Percentiles rank a stretch among this genome's conserved stretches.
These are phyloP conservation scores for Labeo catla DNA, from an alignment of 2,113 vertebrate genomes.

Conservation along the genomic window DNA sequence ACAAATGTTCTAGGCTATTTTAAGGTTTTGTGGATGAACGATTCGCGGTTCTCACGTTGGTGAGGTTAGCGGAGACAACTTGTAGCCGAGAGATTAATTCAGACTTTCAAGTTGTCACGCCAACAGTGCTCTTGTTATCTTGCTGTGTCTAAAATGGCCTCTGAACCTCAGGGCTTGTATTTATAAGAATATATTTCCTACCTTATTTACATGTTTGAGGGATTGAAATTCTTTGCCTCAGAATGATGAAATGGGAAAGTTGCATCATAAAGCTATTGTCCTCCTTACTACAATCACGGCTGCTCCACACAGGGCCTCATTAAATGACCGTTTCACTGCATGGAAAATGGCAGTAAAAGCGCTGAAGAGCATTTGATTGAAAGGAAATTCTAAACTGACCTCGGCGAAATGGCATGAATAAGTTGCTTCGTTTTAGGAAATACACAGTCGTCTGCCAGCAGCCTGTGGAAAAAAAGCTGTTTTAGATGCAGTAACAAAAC, in stretches of 20 bases:
- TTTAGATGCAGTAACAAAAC: neutral
- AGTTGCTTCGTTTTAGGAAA: neutral
- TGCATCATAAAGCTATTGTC: constrained; percentile 65
- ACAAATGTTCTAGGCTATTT: neutral
- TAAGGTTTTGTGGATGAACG: constrained; percentile 19
- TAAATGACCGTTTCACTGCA: constrained; percentile 58
- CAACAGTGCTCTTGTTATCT: constrained; percentile 59
- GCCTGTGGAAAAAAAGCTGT: neutral
- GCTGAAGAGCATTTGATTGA: constrained; percentile 6
- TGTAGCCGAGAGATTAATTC: constrained; percentile 65
- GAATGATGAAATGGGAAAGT: constrained; percentile 64
- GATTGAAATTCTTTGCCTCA: constrained; percentile 58
- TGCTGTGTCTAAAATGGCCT: constrained; percentile 55
- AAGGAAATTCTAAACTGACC: constrained; percentile 15
- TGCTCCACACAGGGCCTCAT: constrained; percentile 57
- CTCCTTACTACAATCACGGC: constrained; percentile 28
- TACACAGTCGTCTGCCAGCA: neutral
- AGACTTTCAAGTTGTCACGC: constrained; percentile 62
- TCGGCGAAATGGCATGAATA: neutral
- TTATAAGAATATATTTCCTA: constrained; percentile 57
- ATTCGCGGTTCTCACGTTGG: constrained; percentile 8
- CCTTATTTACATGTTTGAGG: constrained; percentile 59
- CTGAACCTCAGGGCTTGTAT: constrained; percentile 59
- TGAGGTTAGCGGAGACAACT: constrained; percentile 60
- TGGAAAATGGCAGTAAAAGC: constrained; percentile 21